Evolutionary conservation across 2,113 vertebrate genomes (phyloP), one percentile per base, ranked within the genome.

Genomic region (Cephalopterus ornatus): DNA sequence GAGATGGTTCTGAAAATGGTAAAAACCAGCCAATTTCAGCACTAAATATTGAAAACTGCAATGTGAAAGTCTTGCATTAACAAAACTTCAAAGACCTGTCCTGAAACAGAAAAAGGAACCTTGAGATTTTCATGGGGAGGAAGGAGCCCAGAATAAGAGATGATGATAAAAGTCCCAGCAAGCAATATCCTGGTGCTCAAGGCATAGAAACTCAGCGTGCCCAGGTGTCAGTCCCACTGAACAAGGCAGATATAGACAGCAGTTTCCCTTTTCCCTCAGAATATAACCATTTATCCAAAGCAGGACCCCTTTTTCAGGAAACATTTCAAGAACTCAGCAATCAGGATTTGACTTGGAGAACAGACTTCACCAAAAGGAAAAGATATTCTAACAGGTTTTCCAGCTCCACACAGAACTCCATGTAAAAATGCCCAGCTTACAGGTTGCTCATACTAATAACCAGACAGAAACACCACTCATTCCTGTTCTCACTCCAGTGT

Each of bases 391-490:
- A 74, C 8, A 42, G 14, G 6, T 30, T 27, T 75, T 24, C 46
- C 71, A 82, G 30, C 11, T 78, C 32, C 47, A 46, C 28, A n/a
- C n/a, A 61, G 41, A 78, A n/a, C 41, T 42, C 21, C 37, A 44
- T 16, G 22, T 1, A 62, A 52, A 70, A 86, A 35, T 2, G 6
- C 16, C 50, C 52, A 47, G 21, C 23, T 75, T 55, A 56, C n/a
- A 68, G 32, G 18, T 3, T 71, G 35, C 37, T 50, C 30, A 35
- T 14, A 30, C 0, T 3, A 56, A 33, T 27, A 58, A 15, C 2
- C 30, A 20, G 59, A 62, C 9, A 37, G 23, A 62, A 81, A 27
- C 0, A 5, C 8, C 0, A 0, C 24, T 44, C 8, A 4, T 5
- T 19, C 14, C 1, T n/a, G 20, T 7, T 39, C 21, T 56, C 66